A percentile compares a stretch with the other conserved stretches of the same genome.
Evolutionary conservation across 2,113 vertebrate species (phyloP).

Genomic region (Oenanthe oenanthe): DNA sequence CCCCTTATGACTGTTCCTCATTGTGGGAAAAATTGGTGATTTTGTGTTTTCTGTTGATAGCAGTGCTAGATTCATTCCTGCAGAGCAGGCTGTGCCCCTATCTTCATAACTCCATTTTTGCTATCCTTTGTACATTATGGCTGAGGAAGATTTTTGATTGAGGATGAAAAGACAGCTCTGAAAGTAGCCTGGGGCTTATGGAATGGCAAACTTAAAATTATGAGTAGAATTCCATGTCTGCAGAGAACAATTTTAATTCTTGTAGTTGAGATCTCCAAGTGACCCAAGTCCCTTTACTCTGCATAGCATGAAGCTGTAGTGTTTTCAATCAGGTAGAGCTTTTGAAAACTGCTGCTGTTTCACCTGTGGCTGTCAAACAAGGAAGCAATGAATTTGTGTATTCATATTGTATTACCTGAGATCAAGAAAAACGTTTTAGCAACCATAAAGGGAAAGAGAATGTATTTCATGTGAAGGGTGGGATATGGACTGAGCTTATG

Average conservation of each 20-base stretch:
- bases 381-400: background rate
- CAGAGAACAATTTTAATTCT: background rate
- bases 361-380: background rate
- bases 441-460: background rate
- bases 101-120: background rate
- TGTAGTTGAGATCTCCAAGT: background rate
- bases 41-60: background rate
- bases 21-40: background rate
- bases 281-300: background rate
- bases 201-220: background rate
- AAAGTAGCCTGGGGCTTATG: background rate
- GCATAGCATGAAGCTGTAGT: background rate
- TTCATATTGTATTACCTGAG: background rate
- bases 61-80: background rate
- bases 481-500: background rate
- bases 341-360: background rate
- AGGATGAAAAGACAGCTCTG: background rate
- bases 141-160: background rate
- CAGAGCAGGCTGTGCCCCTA: accelerated
- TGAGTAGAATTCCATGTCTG: background rate
- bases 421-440: background rate
- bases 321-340: background rate
- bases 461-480: background rate
- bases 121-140: background rate
- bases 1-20: background rate